phyloP scores from a whole-genome alignment of 2,797 vertebrate genomes.

The Phataginus tricuspis region DNA sequence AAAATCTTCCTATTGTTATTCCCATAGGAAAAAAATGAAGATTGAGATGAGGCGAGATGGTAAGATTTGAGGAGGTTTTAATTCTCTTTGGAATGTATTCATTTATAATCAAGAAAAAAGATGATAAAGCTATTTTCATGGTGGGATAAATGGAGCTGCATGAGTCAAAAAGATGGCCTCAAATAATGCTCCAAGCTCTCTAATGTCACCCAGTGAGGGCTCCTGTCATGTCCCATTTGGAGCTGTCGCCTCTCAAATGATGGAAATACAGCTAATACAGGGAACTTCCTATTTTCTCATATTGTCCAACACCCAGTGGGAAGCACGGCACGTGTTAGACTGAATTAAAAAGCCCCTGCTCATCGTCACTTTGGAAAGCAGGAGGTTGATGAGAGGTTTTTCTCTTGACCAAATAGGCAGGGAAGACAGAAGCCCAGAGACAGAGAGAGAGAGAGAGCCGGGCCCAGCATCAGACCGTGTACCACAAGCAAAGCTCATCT shows the following conservation, averaged over 20 bases:
- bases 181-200: neutral
- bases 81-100: neutral
- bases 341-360: neutral
- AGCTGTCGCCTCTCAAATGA: neutral
- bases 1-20: neutral
- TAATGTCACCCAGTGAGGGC: neutral
- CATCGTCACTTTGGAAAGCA: neutral
- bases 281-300: rapidly evolving
- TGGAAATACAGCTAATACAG: too few relatives aligned
- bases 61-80: neutral
- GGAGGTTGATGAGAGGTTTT: neutral
- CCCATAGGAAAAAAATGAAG: neutral
- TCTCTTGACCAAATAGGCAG: neutral
- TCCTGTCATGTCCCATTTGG: neutral
- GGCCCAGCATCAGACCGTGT: neutral
- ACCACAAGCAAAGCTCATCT: too few relatives aligned
- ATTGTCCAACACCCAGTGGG: neutral
- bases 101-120: neutral
- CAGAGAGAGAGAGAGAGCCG: rapidly evolving
- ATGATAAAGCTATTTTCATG: neutral
- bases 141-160: neutral
- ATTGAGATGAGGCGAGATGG: neutral
- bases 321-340: neutral
- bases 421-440: neutral
- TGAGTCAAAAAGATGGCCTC: neutral